Evolutionary conservation across 1,140 invertebrate species (phyloP).

Genomic region (Apis florea): DNA sequence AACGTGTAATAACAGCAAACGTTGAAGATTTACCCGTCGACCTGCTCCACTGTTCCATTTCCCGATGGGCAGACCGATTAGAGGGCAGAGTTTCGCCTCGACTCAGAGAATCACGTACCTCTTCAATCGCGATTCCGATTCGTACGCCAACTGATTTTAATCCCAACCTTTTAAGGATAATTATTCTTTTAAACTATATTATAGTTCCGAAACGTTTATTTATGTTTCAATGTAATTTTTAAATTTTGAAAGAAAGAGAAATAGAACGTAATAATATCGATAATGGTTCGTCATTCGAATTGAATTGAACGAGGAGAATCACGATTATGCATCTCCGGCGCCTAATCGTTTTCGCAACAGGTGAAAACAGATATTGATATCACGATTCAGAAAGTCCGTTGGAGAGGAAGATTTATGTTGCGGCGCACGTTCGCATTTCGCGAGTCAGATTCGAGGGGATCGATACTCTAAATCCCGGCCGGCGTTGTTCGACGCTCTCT

Average conservation of each 20-base stretch:
- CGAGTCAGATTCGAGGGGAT: slow-evolving; percentile 6
- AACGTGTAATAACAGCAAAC: slow-evolving; percentile 43
- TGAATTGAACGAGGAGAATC: background rate
- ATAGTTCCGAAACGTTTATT: too few species aligned
- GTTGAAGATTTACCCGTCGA: slow-evolving; percentile 29
- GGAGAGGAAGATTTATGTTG: slow-evolving; percentile 52
- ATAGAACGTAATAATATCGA: too few species aligned
- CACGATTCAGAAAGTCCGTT: slow-evolving; percentile 57
- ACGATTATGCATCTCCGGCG: background rate
- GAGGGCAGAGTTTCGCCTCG: too few species aligned
- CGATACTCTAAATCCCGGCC: slow-evolving; percentile 27
- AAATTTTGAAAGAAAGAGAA: too few species aligned
- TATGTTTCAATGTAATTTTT: too few species aligned
- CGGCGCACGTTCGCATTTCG: slow-evolving; percentile 41
- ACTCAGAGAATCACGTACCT: too few species aligned
- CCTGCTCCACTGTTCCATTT: background rate
- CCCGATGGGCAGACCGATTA: too few species aligned
- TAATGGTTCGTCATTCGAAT: too few species aligned
- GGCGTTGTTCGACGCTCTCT: slow-evolving; percentile 24
- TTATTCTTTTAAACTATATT: too few species aligned
- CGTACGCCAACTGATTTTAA: too few species aligned
- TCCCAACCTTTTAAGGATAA: too few species aligned
- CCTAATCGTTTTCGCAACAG: slow-evolving; percentile 43
- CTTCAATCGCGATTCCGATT: too few species aligned
- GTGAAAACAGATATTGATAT: slow-evolving; percentile 62